A percentile compares a stretch with the other conserved stretches of the same genome.
Conservation (phyloP, 2,888 invertebrate genomes). For the Leucophenga montana region DNA sequence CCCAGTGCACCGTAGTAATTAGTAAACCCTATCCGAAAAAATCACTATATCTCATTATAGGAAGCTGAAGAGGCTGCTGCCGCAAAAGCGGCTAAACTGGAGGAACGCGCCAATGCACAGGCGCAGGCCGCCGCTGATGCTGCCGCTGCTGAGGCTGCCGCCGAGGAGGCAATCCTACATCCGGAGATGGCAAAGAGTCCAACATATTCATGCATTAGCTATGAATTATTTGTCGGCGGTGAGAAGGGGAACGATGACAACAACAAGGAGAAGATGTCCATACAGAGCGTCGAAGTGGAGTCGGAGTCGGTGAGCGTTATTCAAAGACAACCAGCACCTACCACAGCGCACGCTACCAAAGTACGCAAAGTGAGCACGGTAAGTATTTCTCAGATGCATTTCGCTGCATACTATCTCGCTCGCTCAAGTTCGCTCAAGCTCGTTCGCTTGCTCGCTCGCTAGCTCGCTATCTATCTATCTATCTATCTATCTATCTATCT, state of each 20-base stretch:
- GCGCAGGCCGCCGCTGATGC: constrained; percentile 77
- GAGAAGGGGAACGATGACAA: constrained; percentile 92
- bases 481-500: no score
- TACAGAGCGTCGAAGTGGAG: constrained; percentile 90
- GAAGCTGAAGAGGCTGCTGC: constrained; percentile 89
- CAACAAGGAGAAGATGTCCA: constrained; percentile 92
- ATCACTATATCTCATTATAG: constrained; percentile 73
- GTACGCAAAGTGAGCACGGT: constrained; percentile 95
- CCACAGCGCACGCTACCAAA: constrained; percentile 76
- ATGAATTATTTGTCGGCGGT: constrained; percentile 92
- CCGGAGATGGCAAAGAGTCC: constrained; percentile 88
- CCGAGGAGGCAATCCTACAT: constrained; percentile 74
- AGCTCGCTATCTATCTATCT: no score
- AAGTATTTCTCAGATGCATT: constrained; percentile 76
- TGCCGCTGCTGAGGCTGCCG: constrained; percentile 71
- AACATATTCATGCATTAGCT: constrained; percentile 93
- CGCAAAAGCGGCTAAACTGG: constrained; percentile 75
- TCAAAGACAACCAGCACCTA: constrained; percentile 75
- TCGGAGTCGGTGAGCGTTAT: constrained; percentile 93
- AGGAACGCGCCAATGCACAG: constrained; percentile 75
- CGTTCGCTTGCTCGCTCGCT: not conserved
- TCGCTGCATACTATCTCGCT: constrained; percentile 51
- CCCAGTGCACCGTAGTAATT: constrained; percentile 37
- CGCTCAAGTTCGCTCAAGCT: constrained; percentile 52
- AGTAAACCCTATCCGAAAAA: constrained; percentile 40